Evolutionary conservation across 35 echinoderm and acorn worm genomes (phyloP).

Genomic region (Strongylocentrotus purpuratus): DNA sequence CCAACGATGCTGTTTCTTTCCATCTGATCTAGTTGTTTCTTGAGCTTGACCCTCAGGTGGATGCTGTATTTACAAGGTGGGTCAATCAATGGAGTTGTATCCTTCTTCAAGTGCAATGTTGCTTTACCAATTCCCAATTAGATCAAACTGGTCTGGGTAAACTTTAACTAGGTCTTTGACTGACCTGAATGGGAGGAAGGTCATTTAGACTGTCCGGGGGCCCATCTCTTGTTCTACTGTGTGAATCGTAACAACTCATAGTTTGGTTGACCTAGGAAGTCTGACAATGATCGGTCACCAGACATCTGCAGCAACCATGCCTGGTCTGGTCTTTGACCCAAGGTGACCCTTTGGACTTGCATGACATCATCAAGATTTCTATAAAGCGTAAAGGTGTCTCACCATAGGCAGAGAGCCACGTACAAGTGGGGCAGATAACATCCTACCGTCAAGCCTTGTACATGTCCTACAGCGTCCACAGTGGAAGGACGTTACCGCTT

Average conservation of each 20-base stretch:
- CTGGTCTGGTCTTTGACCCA: constrained; percentile 45
- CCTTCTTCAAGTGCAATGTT: constrained; percentile 53
- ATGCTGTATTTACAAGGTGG: constrained; percentile 59
- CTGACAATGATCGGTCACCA: constrained; percentile 53
- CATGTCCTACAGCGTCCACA: neutral
- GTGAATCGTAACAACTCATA: constrained; percentile 45
- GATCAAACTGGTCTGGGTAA: constrained; percentile 57
- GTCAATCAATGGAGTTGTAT: constrained; percentile 48
- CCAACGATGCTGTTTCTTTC: constrained; percentile 58
- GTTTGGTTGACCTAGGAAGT: constrained; percentile 36
- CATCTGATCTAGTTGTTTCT: constrained; percentile 56
- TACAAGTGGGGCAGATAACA: neutral
- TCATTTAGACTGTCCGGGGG: neutral
- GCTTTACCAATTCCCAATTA: constrained; percentile 56
- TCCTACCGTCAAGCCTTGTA: neutral
- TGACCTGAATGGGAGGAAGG: constrained; percentile 3
- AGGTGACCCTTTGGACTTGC: constrained; percentile 27
- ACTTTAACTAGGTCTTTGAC: constrained; percentile 30
- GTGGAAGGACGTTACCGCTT: constrained; percentile 40
- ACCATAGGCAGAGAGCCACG: constrained; percentile 40
- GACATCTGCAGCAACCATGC: constrained; percentile 53
- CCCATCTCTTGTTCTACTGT: neutral
- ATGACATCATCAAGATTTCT: neutral
- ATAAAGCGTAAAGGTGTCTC: constrained; percentile 17
- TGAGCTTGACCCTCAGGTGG: constrained; percentile 62